Conservation (phyloP, 1,140 invertebrate genomes). For the Rhagoletis zephyria region DNA sequence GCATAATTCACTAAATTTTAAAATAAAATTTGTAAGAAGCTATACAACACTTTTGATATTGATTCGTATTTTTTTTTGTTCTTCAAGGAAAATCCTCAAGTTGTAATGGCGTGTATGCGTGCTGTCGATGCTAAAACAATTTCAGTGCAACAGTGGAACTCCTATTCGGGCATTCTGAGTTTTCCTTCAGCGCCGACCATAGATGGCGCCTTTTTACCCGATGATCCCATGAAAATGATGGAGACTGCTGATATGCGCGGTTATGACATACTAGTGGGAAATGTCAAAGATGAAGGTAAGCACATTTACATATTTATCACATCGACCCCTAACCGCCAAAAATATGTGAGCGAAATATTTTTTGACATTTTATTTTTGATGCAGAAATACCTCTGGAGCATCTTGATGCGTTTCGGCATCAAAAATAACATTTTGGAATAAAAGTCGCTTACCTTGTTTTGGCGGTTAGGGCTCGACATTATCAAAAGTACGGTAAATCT, state of each 20-base stretch:
- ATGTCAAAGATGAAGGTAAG: slow-evolving; percentile 91
- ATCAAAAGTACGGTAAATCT: too few relatives aligned
- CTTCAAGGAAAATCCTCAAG: slow-evolving; percentile 75
- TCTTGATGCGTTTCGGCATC: too few relatives aligned
- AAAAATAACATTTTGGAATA: too few relatives aligned
- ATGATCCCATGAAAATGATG: slow-evolving; percentile 87
- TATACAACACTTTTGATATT: too few relatives aligned
- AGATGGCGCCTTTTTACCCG: slow-evolving; percentile 87
- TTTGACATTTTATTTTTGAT: too few relatives aligned
- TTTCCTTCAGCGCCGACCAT: slow-evolving; percentile 91
- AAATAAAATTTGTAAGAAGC: too few relatives aligned
- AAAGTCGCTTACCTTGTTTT: too few relatives aligned
- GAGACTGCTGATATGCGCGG: slow-evolving; percentile 86
- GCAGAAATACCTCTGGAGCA: too few relatives aligned
- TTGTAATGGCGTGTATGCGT: slow-evolving; percentile 90
- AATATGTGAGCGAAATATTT: too few relatives aligned
- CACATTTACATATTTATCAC: not conserved
- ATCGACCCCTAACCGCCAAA: too few relatives aligned
- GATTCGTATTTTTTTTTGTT: not conserved
- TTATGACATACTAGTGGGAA: slow-evolving; percentile 88
- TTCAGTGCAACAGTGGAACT: slow-evolving; percentile 90
- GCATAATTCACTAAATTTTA: too few relatives aligned
- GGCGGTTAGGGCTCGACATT: too few relatives aligned
- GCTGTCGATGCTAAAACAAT: slow-evolving; percentile 87
- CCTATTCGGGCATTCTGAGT: slow-evolving; percentile 89